Evolutionary conservation across 2,113 vertebrate species (phyloP).

Genomic region (Gulo gulo): DNA sequence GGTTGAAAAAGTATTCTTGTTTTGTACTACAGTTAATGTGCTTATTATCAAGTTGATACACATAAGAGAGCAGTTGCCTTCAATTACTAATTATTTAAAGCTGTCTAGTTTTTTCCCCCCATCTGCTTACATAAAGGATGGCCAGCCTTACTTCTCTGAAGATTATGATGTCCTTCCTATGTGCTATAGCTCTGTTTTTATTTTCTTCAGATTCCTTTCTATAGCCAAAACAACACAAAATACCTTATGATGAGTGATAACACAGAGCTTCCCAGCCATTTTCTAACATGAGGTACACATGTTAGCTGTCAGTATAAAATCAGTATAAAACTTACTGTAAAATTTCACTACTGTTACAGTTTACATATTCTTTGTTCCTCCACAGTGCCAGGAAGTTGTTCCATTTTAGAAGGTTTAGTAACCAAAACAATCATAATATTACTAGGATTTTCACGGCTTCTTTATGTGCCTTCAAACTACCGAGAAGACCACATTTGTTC

Average conservation of each 20-base stretch:
- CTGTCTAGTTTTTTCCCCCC: background rate
- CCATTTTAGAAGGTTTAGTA: background rate
- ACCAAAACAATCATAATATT: background rate
- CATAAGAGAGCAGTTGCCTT: background rate
- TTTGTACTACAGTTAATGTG: background rate
- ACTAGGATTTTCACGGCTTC: background rate
- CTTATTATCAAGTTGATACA: background rate
- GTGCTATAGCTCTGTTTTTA: background rate
- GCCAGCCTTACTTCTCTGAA: background rate
- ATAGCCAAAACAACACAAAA: background rate
- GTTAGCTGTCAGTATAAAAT: background rate
- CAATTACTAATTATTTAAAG: background rate
- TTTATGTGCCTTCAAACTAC: background rate
- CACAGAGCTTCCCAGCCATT: background rate
- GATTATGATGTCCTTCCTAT: background rate
- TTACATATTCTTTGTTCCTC: background rate
- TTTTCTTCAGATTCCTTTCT: background rate
- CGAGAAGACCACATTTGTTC: background rate
- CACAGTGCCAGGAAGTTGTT: background rate
- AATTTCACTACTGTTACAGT: background rate
- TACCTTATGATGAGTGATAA: background rate
- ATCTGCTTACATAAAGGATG: background rate
- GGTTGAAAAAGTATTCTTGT: background rate
- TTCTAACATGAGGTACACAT: background rate
- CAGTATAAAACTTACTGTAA: background rate